Evolutionary conservation across 2,113 vertebrate genomes (phyloP).

Genomic region (Paracanthobrama guichenoti): DNA sequence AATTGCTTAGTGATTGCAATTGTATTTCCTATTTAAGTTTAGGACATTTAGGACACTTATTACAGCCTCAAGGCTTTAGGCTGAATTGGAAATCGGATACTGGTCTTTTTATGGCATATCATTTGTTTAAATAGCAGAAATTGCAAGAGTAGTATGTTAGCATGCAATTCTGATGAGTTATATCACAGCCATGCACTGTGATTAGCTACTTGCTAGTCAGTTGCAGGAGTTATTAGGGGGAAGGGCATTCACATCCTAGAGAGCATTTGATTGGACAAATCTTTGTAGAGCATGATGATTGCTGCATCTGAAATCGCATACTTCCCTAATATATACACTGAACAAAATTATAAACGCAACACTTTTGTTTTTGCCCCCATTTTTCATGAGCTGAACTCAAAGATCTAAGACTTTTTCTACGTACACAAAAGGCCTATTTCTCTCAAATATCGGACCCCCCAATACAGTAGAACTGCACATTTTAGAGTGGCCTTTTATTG

Average conservation of each 20-base stretch:
- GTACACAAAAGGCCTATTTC: no score
- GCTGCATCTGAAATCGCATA: no score
- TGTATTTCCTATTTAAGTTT: neutral
- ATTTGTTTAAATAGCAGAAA: neutral
- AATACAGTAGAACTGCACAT: no score
- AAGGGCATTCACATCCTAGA: neutral
- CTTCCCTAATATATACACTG: no score
- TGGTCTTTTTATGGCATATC: neutral
- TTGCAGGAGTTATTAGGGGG: neutral
- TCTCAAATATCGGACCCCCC: no score
- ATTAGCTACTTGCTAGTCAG: neutral
- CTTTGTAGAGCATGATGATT: neutral
- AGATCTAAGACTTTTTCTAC: no score
- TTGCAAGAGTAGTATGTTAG: neutral
- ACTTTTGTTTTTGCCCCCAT: no score
- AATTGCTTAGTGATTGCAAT: neutral
- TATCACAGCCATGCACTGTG: neutral
- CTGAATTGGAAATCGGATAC: neutral
- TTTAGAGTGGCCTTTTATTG: no score
- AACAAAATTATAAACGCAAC: no score
- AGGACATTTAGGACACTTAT: neutral
- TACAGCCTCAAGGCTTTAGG: neutral
- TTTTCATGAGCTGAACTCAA: no score
- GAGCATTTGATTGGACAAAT: neutral
- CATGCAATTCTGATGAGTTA: neutral